A percentile compares a stretch with the other conserved stretches of the same genome.
phyloP scores from a whole-genome alignment of 2,888 invertebrate genomes.

The Leptinotarsa tumamoca region DNA sequence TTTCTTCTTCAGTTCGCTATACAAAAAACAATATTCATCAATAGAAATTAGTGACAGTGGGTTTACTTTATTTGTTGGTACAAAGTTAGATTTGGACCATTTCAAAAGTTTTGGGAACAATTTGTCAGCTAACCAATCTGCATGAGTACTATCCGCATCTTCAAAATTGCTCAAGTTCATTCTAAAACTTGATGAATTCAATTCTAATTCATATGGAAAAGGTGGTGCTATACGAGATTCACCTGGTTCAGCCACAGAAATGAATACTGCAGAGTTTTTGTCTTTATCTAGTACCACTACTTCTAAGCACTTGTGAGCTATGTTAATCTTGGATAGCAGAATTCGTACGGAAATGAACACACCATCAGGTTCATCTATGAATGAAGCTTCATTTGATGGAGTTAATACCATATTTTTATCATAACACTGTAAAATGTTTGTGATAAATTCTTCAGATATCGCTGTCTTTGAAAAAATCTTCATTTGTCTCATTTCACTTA shows the following conservation, averaged over 20 bases:
- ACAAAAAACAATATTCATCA: constrained; percentile 78
- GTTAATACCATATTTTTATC: constrained; percentile 55
- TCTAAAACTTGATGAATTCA: constrained; percentile 59
- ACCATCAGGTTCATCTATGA: constrained; percentile 49
- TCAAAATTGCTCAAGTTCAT: constrained; percentile 64
- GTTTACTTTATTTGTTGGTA: constrained; percentile 54
- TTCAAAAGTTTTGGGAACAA: constrained; percentile 73
- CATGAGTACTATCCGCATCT: constrained; percentile 63
- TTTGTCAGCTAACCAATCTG: constrained; percentile 70
- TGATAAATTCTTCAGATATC: constrained; percentile 56
- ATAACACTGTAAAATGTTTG: constrained; percentile 56
- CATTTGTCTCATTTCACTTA: constrained; percentile 61
- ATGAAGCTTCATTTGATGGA: constrained; percentile 49
- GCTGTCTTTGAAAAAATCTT: constrained; percentile 51
- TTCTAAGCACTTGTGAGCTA: constrained; percentile 57
- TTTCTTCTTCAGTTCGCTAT: constrained; percentile 80
- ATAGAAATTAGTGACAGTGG: constrained; percentile 77
- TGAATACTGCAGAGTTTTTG: constrained; percentile 65
- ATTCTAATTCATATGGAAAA: constrained; percentile 67
- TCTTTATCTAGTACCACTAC: constrained; percentile 65
- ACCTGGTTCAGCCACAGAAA: constrained; percentile 66
- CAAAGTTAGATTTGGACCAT: constrained; percentile 70
- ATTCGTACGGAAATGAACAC: constrained; percentile 65
- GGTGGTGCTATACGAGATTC: constrained; percentile 65
- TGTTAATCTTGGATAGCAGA: constrained; percentile 63